Evolutionary conservation across 2,888 invertebrate genomes (phyloP).

Genomic region (Rhyacophila evoluta): DNA sequence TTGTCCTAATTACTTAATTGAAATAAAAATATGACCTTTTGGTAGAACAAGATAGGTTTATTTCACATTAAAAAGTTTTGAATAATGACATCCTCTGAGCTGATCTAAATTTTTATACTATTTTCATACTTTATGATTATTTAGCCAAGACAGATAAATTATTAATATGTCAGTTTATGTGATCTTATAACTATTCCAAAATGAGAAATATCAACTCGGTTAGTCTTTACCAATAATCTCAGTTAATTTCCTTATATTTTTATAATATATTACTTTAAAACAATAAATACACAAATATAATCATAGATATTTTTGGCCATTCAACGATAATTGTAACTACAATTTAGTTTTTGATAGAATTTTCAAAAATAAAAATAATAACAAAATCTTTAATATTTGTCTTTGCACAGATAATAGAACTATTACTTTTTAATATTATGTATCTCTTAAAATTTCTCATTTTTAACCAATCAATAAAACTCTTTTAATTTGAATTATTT

Average conservation of each 20-base stretch:
- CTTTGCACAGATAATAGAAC: neutral
- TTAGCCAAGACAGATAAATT: neutral
- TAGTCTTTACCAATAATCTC: neutral
- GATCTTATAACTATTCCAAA: neutral
- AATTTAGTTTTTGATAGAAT: neutral
- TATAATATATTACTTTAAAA: neutral
- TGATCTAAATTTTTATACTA: neutral
- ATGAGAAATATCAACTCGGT: neutral
- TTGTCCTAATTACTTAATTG: neutral
- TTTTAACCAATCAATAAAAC: conserved; percentile 6
- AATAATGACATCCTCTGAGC: neutral
- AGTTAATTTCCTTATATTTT: neutral
- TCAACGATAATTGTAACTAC: neutral
- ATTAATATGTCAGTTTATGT: neutral
- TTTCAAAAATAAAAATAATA: neutral
- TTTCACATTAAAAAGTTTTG: neutral
- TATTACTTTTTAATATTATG: neutral
- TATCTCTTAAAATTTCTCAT: neutral
- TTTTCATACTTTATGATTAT: neutral
- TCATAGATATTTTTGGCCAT: neutral
- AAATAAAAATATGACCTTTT: neutral
- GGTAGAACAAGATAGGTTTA: neutral
- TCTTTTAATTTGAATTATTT: neutral
- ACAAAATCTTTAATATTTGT: neutral
- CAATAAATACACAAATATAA: neutral